phyloP scores from a whole-genome alignment of 2,888 invertebrate species.

The Phengaris alcon region DNA sequence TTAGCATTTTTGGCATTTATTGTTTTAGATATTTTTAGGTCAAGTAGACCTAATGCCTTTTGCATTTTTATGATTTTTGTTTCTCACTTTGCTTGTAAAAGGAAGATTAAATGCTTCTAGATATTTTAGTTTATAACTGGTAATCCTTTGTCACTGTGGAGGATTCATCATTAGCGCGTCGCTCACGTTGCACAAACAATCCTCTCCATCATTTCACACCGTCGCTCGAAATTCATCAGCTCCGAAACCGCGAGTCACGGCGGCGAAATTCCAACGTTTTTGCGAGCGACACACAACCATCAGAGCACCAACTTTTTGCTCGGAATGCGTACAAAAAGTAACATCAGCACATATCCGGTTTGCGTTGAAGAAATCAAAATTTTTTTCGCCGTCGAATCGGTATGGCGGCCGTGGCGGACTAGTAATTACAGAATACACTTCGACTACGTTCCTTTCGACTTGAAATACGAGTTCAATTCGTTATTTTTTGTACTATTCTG shows the following conservation, averaged over 20 bases:
- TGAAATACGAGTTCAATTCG: conserved; percentile 20
- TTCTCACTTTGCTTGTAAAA: not conserved
- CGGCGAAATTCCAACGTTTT: conserved; percentile 68
- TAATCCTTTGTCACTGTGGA: not conserved
- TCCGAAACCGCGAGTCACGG: conserved; percentile 71
- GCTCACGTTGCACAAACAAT: conserved; percentile 29
- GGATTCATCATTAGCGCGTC: conserved; percentile 3
- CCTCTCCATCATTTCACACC: conserved; percentile 52
- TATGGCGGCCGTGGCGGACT: not conserved
- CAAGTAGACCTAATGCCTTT: too few species aligned
- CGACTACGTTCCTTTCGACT: conserved; percentile 16
- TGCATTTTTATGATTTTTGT: not conserved
- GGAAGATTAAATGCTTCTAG: not conserved
- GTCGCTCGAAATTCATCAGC: conserved; percentile 62
- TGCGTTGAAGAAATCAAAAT: conserved; percentile 52
- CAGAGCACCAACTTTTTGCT: conserved; percentile 67
- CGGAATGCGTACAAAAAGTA: conserved; percentile 73
- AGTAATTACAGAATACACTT: conserved; percentile 28
- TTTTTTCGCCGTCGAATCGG: conserved; percentile 43
- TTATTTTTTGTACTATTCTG: not conserved
- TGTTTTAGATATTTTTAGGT: not conserved
- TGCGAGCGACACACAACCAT: conserved; percentile 61
- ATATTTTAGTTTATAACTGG: not conserved
- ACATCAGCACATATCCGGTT: conserved; percentile 63
- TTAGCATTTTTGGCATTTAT: not conserved